A percentile compares a stretch with the other conserved stretches of the same genome.
Evolutionary conservation across 2,888 invertebrate species (phyloP).

Genomic region (Drosophila lacicola): DNA sequence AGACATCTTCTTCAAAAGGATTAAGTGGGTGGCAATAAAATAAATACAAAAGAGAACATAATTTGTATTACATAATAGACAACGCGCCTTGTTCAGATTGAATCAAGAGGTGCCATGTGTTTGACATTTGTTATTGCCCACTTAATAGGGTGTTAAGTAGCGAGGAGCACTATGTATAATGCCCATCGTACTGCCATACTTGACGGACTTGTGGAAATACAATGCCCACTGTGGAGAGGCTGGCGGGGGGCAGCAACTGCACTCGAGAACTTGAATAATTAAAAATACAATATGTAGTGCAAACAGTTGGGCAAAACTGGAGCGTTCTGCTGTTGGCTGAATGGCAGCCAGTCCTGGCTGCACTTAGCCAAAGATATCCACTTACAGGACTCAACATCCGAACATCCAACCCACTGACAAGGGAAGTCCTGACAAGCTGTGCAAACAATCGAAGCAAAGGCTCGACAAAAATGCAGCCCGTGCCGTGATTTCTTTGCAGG

Average conservation of each 20-base stretch:
- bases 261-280: conserved; percentile 70
- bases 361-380: conserved; percentile 73
- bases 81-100: not conserved
- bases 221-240: conserved; percentile 33
- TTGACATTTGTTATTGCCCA: conserved; percentile 62
- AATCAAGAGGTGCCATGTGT: conserved; percentile 42
- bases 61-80: conserved; percentile 24
- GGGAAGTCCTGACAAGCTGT: conserved; percentile 68
- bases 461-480: conserved; percentile 53
- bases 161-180: conserved; percentile 53
- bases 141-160: conserved; percentile 40
- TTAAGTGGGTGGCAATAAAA: conserved; percentile 15
- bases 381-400: conserved; percentile 52
- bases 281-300: conserved; percentile 70
- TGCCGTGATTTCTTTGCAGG: conserved; percentile 47
- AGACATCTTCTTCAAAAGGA: not conserved
- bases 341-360: conserved; percentile 36
- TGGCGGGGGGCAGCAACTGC: conserved; percentile 21
- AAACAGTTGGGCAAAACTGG: conserved; percentile 62
- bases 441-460: conserved; percentile 67
- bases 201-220: conserved; percentile 39
- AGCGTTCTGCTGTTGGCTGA: conserved; percentile 37
- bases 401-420: conserved; percentile 46
- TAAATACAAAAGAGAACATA: not conserved
- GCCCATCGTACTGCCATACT: conserved; percentile 37